A percentile compares a stretch with the other conserved stretches of the same genome.
Conservation (phyloP, 2,797 vertebrate species). For the Cichlasoma orientale region DNA sequence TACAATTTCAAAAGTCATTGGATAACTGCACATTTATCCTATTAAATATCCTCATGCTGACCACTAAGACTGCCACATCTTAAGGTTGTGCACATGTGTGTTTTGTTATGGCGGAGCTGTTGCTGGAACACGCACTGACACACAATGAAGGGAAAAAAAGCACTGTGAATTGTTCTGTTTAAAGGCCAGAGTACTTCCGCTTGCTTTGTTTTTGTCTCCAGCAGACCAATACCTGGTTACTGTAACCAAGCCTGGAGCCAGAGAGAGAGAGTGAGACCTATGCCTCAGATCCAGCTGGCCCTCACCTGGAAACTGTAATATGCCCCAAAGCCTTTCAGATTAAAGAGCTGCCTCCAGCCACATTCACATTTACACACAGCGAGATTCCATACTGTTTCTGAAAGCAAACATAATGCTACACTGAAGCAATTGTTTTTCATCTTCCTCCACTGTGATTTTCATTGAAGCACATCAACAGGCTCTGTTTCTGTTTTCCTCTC, state of each 20-base stretch:
- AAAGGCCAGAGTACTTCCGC: slow-evolving; percentile 10
- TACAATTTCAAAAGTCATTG: neutral
- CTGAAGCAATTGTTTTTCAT: slow-evolving; percentile 21
- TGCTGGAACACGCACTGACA: slow-evolving; percentile 2
- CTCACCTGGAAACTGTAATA: slow-evolving; percentile 40
- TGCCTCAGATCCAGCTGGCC: slow-evolving; percentile 32
- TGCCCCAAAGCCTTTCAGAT: slow-evolving; percentile 32
- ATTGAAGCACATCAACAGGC: slow-evolving; percentile 3
- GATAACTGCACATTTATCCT: neutral
- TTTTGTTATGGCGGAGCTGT: slow-evolving; percentile 1
- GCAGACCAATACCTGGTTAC: slow-evolving; percentile 23
- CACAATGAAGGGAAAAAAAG: neutral
- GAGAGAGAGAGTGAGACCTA: neutral
- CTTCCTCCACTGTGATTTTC: slow-evolving; percentile 22
- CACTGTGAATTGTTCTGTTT: slow-evolving; percentile 1
- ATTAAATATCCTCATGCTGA: neutral
- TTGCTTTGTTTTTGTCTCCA: slow-evolving; percentile 44
- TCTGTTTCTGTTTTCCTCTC: neutral
- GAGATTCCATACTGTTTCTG: slow-evolving; percentile 28
- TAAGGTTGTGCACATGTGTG: neutral
- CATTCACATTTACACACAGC: slow-evolving; percentile 21
- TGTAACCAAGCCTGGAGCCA: slow-evolving; percentile 47
- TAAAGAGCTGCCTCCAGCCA: slow-evolving; percentile 29
- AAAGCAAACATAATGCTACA: slow-evolving; percentile 17
- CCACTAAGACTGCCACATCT: neutral